A percentile compares a stretch with the other conserved stretches of the same genome.
Evolutionary conservation across 1,140 invertebrate species (phyloP).

Genomic region (Drosophila nikananu): DNA sequence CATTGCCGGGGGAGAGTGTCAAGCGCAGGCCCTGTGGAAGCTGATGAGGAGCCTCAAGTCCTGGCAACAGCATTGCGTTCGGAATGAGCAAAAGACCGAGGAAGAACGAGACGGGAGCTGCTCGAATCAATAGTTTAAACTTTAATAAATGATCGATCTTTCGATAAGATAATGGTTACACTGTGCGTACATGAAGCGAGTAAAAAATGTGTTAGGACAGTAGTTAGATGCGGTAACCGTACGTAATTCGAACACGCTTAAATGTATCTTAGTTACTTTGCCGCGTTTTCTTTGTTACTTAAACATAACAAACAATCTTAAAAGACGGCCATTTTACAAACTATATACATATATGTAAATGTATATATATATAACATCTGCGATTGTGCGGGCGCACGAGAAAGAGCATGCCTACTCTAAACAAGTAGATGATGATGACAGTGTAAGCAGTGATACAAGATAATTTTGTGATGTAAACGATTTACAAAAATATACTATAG

Average conservation of each 20-base stretch:
- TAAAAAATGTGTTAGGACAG: conserved; percentile 48
- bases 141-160: conserved; percentile 45
- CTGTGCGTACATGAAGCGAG: conserved; percentile 47
- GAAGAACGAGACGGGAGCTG: background rate
- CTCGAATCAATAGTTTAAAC: conserved; percentile 15
- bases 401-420: conserved; percentile 16
- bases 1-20: background rate
- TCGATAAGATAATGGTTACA: conserved; percentile 23
- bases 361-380: conserved; percentile 14
- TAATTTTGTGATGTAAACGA: conserved; percentile 56
- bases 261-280: conserved; percentile 25
- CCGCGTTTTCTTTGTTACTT: conserved; percentile 30
- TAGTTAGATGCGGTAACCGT: conserved; percentile 28
- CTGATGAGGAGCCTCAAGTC: conserved; percentile 6
- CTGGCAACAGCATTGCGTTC: conserved; percentile 28
- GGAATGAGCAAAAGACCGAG: background rate
- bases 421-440: conserved; percentile 16
- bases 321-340: conserved; percentile 21
- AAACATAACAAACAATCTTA: conserved; percentile 40
- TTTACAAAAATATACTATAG: conserved; percentile 65
- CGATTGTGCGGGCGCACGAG: conserved; percentile 43
- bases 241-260: conserved; percentile 41
- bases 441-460: conserved; percentile 20
- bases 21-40: background rate
- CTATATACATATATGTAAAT: conserved; percentile 16